Conservation (phyloP, 2,888 invertebrate genomes). For the Dascillus cervinus region DNA sequence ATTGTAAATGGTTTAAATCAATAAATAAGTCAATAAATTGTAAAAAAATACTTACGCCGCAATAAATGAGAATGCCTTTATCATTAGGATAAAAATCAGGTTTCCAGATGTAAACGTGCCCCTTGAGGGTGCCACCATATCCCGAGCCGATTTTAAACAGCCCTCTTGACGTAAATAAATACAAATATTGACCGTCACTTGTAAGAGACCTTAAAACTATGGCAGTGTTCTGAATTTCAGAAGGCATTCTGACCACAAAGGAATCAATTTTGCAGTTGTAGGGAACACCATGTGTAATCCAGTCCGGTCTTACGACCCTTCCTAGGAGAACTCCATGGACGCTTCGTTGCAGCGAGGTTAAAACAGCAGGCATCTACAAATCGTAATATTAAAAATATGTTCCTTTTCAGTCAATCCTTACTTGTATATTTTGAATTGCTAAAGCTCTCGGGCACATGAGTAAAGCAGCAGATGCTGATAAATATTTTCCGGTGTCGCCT, state of each 20-base stretch:
- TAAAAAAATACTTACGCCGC: slow-evolving; percentile 57
- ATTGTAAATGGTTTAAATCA: no score
- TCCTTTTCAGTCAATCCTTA: slow-evolving; percentile 40
- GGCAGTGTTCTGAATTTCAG: slow-evolving; percentile 44
- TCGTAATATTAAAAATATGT: slow-evolving; percentile 6
- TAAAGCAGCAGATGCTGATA: slow-evolving; percentile 79
- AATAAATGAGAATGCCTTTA: slow-evolving; percentile 79
- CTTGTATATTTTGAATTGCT: slow-evolving; percentile 74
- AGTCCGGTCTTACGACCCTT: slow-evolving; percentile 75
- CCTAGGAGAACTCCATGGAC: slow-evolving; percentile 84
- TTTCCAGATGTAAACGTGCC: slow-evolving; percentile 80
- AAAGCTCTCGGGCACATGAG: slow-evolving; percentile 76
- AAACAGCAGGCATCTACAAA: slow-evolving; percentile 70
- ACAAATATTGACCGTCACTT: slow-evolving; percentile 86
- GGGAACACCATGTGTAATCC: slow-evolving; percentile 84
- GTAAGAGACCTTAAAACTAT: slow-evolving; percentile 58
- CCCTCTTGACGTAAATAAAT: slow-evolving; percentile 76
- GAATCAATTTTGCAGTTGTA: slow-evolving; percentile 64
- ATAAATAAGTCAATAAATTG: slow-evolving; percentile 7
- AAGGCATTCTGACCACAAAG: slow-evolving; percentile 50
- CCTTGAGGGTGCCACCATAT: slow-evolving; percentile 85
- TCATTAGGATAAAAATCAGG: slow-evolving; percentile 75
- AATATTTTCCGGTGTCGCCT: slow-evolving; percentile 85
- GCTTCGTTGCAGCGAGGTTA: slow-evolving; percentile 80
- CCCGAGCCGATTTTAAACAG: slow-evolving; percentile 93